Percentiles rank a stretch among this genome's conserved stretches.
phyloP scores from a whole-genome alignment of 2,113 vertebrate species.

The Gymnobelideus leadbeateri region DNA sequence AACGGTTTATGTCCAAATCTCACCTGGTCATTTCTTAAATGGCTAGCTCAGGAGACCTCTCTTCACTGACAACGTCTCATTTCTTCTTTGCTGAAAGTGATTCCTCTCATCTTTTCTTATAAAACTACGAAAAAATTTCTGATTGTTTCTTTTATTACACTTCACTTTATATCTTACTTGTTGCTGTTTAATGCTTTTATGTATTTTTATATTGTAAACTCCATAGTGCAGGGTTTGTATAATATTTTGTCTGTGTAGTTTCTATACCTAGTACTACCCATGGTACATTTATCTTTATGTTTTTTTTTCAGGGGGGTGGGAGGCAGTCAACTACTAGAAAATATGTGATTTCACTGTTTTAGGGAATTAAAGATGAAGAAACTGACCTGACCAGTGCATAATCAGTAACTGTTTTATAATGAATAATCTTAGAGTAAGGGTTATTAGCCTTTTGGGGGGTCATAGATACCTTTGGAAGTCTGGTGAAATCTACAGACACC shows the following conservation, averaged over 20 bases:
- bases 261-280: not conserved
- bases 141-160: not conserved
- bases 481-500: not conserved
- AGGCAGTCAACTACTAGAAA: no score
- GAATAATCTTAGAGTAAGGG: not conserved
- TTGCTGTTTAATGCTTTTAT: not conserved
- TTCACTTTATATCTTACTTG: not conserved
- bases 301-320: not conserved
- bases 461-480: not conserved
- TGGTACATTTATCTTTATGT: not conserved
- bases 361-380: not conserved
- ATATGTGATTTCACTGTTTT: not conserved
- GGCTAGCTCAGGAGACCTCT: not conserved
- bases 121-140: not conserved
- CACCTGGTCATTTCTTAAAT: not conserved
- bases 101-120: not conserved
- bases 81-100: not conserved
- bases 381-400: not conserved
- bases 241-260: not conserved
- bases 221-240: not conserved
- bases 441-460: not conserved
- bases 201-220: not conserved
- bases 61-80: not conserved
- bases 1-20: not conserved
- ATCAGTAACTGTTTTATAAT: not conserved